Evolutionary conservation across 2,888 invertebrate genomes (phyloP).

Genomic region (Sisyra terminalis): DNA sequence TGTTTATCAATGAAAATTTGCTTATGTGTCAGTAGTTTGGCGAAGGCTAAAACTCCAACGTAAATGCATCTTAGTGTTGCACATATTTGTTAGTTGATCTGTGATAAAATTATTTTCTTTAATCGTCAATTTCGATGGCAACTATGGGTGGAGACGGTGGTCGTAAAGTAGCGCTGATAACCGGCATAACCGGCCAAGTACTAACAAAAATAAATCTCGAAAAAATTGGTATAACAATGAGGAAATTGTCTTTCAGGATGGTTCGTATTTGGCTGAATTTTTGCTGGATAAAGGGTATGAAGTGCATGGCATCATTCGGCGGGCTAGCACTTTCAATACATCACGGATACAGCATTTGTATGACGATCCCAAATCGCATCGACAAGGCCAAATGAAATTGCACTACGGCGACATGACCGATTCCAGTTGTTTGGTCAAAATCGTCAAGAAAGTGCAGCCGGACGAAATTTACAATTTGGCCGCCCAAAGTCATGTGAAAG

Average conservation of each 20-base stretch:
- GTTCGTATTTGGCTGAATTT: conserved; percentile 92
- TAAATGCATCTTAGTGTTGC: not conserved
- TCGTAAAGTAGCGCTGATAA: conserved; percentile 73
- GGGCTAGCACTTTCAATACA: conserved; percentile 94
- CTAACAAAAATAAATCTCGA: conserved; percentile 14
- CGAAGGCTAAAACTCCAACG: not conserved
- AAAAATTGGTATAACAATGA: not conserved
- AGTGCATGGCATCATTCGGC: conserved; percentile 89
- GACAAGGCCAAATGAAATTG: conserved; percentile 75
- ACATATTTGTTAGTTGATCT: no score
- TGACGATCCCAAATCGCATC: conserved; percentile 75
- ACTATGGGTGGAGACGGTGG: not conserved
- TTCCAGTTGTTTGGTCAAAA: conserved; percentile 82
- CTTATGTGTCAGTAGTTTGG: not conserved
- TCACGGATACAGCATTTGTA: conserved; percentile 92
- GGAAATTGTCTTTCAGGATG: conserved; percentile 55
- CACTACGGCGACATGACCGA: conserved; percentile 99
- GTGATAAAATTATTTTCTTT: not conserved
- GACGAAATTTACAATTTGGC: conserved; percentile 96
- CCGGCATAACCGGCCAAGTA: conserved; percentile 97
- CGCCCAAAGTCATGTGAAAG: conserved; percentile 98
- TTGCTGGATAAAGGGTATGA: conserved; percentile 82
- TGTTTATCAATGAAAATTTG: not conserved
- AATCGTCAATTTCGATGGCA: not conserved
- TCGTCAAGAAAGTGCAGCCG: conserved; percentile 61